Evolutionary conservation across 2,113 vertebrate species (phyloP).

Genomic region (Myiozetetes cayanensis): DNA sequence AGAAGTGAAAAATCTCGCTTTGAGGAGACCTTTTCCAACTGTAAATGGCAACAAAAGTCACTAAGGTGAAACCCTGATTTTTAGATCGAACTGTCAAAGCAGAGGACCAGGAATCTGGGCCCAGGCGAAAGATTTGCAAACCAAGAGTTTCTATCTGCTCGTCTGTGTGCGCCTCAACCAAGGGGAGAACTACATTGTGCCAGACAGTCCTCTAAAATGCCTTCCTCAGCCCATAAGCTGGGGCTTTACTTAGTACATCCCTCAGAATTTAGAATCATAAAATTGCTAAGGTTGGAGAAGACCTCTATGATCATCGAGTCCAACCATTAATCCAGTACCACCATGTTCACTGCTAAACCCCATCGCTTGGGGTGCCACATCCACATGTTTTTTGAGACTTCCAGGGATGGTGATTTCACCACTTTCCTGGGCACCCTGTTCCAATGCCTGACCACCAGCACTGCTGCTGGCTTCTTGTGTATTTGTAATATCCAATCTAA

Average conservation of each 20-base stretch:
- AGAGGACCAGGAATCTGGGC: not conserved
- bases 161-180: not conserved
- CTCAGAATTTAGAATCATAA: not conserved
- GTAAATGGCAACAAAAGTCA: not conserved
- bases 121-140: not conserved
- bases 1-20: slow-evolving; percentile 7
- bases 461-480: too few relatives aligned
- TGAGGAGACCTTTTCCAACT: slow-evolving; percentile 15
- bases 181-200: not conserved
- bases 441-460: too few relatives aligned
- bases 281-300: not conserved
- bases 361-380: not conserved
- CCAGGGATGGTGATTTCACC: not conserved
- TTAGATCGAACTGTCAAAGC: not conserved
- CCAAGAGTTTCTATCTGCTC: not conserved
- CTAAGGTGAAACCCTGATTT: not conserved
- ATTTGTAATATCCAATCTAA: too few relatives aligned
- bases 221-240: not conserved
- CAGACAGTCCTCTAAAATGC: not conserved
- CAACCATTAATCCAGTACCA: not conserved
- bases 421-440: not conserved
- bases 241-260: not conserved
- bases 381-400: not conserved
- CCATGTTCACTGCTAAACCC: not conserved
- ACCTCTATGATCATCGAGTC: accelerated